Conservation (phyloP, 2,113 vertebrate species). For the rat (Rattus norvegicus) region GRCr8 NC_086020.1:178456001-178456500, state of each 20-base stretch:
- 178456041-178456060: neutral
- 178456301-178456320: neutral
- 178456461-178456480: neutral
- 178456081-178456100: neutral
- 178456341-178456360: neutral
- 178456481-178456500: neutral
- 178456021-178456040: neutral
- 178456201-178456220: neutral
- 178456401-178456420: neutral
- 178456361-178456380: neutral
- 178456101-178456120: neutral
- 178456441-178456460: neutral
- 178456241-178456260: neutral
- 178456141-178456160: too few species aligned
- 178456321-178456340: neutral
- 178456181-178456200: neutral
- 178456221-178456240: neutral
- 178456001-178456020: conserved; percentile 8
- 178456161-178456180: neutral
- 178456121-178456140: neutral
- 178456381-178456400: neutral
- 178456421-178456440: neutral
- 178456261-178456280: neutral
- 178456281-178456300: neutral
- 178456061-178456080: neutral